Conservation (phyloP, 2,113 vertebrate genomes). For the Montifringilla adamsi region DNA sequence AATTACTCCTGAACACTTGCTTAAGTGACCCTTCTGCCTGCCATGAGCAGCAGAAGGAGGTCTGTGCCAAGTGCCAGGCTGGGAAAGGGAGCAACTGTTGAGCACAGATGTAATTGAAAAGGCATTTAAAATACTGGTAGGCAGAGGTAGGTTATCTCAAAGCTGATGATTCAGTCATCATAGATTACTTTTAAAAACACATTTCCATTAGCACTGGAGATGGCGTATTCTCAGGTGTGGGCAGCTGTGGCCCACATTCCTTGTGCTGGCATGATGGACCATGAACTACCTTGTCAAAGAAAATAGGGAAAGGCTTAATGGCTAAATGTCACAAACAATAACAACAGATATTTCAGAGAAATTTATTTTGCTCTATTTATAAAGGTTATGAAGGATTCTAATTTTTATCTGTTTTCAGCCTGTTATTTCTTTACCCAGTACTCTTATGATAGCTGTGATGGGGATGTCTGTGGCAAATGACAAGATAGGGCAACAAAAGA, state of each 20-base stretch:
- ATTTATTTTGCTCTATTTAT: background rate
- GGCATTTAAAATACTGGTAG: background rate
- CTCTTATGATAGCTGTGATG: background rate
- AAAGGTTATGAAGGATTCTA: background rate
- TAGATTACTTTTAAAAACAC: background rate
- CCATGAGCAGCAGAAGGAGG: background rate
- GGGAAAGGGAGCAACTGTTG: background rate
- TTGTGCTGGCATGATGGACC: background rate
- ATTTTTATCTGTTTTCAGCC: background rate
- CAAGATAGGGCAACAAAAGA: background rate
- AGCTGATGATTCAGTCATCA: background rate
- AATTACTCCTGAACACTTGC: background rate
- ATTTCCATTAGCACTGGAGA: background rate
- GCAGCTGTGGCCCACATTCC: background rate
- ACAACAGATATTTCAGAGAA: background rate
- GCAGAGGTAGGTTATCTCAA: background rate
- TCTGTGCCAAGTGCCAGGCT: background rate
- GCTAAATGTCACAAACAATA: background rate
- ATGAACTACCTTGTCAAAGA: background rate
- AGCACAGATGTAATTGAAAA: background rate
- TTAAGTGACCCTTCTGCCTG: background rate
- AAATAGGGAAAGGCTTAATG: background rate
- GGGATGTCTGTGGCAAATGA: background rate
- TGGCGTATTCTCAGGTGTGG: background rate
- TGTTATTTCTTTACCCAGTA: background rate